A percentile compares a stretch with the other conserved stretches of the same genome.
Evolutionary conservation across 2,888 invertebrate genomes (phyloP).

Genomic region (Eristalis pertinax): DNA sequence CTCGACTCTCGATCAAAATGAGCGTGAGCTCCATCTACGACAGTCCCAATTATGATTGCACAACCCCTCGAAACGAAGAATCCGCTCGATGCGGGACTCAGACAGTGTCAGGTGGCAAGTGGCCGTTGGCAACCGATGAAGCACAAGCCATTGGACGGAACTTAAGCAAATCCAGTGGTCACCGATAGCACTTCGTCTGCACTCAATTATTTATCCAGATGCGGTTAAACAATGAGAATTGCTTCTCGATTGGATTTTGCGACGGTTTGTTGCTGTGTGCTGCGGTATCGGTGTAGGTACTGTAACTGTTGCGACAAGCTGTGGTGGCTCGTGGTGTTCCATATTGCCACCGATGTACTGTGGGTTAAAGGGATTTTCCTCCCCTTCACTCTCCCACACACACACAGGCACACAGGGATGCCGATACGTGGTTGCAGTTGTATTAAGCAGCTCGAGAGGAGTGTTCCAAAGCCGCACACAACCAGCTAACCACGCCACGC

Average conservation of each 20-base stretch:
- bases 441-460: neutral
- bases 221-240: constrained; percentile 71
- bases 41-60: constrained; percentile 69
- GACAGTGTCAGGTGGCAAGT: neutral
- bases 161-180: constrained; percentile 71
- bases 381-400: neutral
- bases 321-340: constrained; percentile 57
- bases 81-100: neutral
- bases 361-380: constrained; percentile 46
- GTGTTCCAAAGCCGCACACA: neutral
- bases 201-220: constrained; percentile 72
- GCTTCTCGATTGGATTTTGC: constrained; percentile 64
- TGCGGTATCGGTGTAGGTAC: constrained; percentile 49
- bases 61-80: constrained; percentile 34
- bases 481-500: neutral
- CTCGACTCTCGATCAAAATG: neutral
- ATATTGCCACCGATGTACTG: constrained; percentile 45
- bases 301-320: constrained; percentile 70
- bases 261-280: constrained; percentile 13
- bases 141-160: constrained; percentile 22
- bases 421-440: constrained; percentile 6
- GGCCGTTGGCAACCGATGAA: constrained; percentile 31
- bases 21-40: constrained; percentile 21
- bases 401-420: neutral
- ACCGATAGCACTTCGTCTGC: constrained; percentile 70